Conservation (phyloP, 1,140 invertebrate genomes). For the Stegodyphus mimosarum region DNA sequence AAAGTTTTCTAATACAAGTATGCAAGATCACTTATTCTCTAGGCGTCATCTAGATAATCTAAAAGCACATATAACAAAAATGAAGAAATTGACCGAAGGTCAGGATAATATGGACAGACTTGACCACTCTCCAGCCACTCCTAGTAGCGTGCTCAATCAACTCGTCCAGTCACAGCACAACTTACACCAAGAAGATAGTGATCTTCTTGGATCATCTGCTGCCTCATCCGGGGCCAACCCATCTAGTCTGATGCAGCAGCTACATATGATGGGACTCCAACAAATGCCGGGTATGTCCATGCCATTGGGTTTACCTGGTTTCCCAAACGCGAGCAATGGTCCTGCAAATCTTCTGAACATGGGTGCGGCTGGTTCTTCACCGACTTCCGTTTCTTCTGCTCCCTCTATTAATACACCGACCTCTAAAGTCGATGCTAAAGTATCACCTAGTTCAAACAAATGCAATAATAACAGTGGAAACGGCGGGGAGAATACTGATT, state of each 20-base stretch:
- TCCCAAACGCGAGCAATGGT: constrained; percentile 39
- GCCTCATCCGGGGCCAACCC: constrained; percentile 31
- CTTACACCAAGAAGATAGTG: constrained; percentile 32
- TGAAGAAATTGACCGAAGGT: constrained; percentile 67
- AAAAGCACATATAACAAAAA: constrained; percentile 77
- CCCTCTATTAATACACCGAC: constrained; percentile 16
- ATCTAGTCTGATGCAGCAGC: constrained; percentile 61
- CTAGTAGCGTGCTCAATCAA: constrained; percentile 37
- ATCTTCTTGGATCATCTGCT: constrained; percentile 12
- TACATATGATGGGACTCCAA: constrained; percentile 62
- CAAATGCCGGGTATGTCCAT: constrained; percentile 61
- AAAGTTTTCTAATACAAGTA: constrained; percentile 78
- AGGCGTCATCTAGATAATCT: constrained; percentile 85
- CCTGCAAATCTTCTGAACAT: background rate
- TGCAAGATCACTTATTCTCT: constrained; percentile 95
- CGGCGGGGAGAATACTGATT: background rate
- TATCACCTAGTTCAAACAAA: constrained; percentile 22
- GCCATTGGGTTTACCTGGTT: constrained; percentile 32
- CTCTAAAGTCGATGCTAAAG: constrained; percentile 28
- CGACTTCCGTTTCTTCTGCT: constrained; percentile 29
- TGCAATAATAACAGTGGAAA: constrained; percentile 40
- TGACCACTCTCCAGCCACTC: constrained; percentile 46
- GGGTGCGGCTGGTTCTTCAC: constrained; percentile 22
- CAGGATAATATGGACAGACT: constrained; percentile 66
- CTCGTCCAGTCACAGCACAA: constrained; percentile 48